These are phyloP conservation scores for Eupithecia abbreviata DNA, from an alignment of 2,888 invertebrate genomes.

Conservation along the genomic window DNA sequence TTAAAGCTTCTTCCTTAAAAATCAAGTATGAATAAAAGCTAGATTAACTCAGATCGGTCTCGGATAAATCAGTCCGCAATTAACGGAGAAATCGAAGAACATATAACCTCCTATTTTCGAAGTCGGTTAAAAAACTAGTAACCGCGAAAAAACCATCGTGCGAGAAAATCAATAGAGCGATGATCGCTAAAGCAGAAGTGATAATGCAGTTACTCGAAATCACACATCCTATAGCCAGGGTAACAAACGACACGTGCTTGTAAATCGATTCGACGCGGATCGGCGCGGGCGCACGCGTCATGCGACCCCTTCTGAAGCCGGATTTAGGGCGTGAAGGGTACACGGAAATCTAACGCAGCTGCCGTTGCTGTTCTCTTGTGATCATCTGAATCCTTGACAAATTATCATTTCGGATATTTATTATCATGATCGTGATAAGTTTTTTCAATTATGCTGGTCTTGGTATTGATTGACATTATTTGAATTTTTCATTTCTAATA, in stretches of 20 bases:
- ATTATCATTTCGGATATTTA: conserved; percentile 5
- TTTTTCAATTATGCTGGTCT: neutral
- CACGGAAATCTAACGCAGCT: conserved; percentile 76
- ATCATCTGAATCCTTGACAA: conserved; percentile 11
- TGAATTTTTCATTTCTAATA: neutral
- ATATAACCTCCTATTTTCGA: too few relatives aligned
- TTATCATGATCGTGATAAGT: neutral
- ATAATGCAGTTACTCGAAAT: conserved; percentile 7
- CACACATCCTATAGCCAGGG: neutral
- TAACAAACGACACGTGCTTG: conserved; percentile 58
- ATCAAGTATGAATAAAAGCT: neutral
- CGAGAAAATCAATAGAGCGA: neutral
- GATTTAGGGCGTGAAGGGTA: conserved; percentile 81
- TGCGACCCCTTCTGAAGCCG: conserved; percentile 61
- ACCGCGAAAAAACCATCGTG: neutral
- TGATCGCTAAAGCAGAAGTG: neutral
- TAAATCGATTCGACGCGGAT: conserved; percentile 76
- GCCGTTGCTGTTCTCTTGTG: conserved; percentile 46
- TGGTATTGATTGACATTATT: neutral
- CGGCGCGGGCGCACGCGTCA: conserved; percentile 63
- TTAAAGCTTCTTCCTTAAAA: neutral
- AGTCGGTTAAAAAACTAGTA: neutral
- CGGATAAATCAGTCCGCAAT: too few relatives aligned
- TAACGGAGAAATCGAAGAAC: too few relatives aligned
- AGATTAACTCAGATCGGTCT: neutral